Base-by-base conservation (phyloP, 2,113 vertebrate genomes). In the Lophius piscatorius region DNA sequence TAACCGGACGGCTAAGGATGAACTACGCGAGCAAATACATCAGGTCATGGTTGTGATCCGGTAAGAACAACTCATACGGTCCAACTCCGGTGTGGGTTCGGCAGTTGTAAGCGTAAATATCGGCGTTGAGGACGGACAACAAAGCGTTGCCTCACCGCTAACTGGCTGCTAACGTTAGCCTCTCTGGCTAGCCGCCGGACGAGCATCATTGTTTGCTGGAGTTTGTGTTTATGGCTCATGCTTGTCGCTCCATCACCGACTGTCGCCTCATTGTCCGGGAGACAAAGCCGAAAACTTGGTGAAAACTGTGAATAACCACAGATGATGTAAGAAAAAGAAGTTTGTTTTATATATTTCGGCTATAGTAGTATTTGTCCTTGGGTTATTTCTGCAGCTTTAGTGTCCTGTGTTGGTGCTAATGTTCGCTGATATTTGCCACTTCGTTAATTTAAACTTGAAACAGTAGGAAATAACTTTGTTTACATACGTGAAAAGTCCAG, bases 131-230 rank as follows among this genome's bases (percentile, higher is more conserved):
- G 72, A 78, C 74, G 48, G 80, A 80, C 81, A 81, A 89, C 84
- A 87, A 88, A 88, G 81, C 80, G 76, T 71, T 60, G 70, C 20
- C 45, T 58, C 48, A 61, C 78, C 59, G 81, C 78, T 69, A 65
- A 78, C 70, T 85, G 86, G 87, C 77, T 4, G 70, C 79, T 77
- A 77, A 41, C 76, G n/a, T 72, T 85, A 85, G 83, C 80, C 0
- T 47, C 3, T 46, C 36, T 22, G 48, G 83, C 86, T 87, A 86
- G 31, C 23, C 50, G 31, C 23, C 50, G 66, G 69, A 66, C 75
- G 75, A 86, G 88, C 91, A 88, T 92, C 91, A 91, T 92, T 91
- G 89, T 92, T 91, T 89, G 41, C 62, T 5, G 51, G 85, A 82
- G 84, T 88, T 86, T 83, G 87, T 89, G 80, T 87, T 86, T 87